Evolutionary conservation across 2,113 vertebrate genomes (phyloP), one percentile per base, ranked within the genome.

Genomic region (Lethenteron camtschaticum): DNA sequence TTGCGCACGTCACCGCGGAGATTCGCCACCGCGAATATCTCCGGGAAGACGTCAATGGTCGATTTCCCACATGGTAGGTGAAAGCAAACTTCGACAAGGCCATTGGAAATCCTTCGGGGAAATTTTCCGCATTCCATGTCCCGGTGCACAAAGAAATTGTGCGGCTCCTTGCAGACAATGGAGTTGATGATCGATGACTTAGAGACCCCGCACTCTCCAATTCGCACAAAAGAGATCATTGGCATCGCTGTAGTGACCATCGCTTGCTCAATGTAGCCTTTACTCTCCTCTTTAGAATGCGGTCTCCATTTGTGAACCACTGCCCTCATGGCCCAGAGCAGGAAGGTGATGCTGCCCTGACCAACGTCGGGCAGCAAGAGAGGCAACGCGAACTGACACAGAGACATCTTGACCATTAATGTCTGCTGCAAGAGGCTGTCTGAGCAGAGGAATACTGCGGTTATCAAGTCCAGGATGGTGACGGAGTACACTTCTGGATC

Each of bases 371-470:
- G 86, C 68, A 86, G 77, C 4, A 87, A 74, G 14, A 89, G 75
- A 41, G 85, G 86, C 11, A 88, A 77, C 16, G 85, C 83, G 78
- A 87, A 85, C 74, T 75, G 80, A 68, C 83, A 85, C 3, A 78
- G 76, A 70, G 79, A 79, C 82, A 86, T 84, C 70, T 75, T 82
- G 9, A 72, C 72, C 57, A 81, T 18, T 57, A 85, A 73, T 70
- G 83, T 78, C 56, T 81, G 77, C 10, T 78, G 83, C 72, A 86
- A 76, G 69, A 84, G 82, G 55, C 73, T 73, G 69, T 83, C 80
- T 11, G 86, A 74, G 68, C 81, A 83, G 71, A 83, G 78, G 74
- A 82, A 76, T 2, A 82, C 71, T 13, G 81, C 81, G 69, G 81
- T 81, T 55, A 85, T 72, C 11, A 86, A 70, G 60, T 88, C 83